Conservation (phyloP, 2,888 invertebrate genomes). For the Zeuzera pyrina region DNA sequence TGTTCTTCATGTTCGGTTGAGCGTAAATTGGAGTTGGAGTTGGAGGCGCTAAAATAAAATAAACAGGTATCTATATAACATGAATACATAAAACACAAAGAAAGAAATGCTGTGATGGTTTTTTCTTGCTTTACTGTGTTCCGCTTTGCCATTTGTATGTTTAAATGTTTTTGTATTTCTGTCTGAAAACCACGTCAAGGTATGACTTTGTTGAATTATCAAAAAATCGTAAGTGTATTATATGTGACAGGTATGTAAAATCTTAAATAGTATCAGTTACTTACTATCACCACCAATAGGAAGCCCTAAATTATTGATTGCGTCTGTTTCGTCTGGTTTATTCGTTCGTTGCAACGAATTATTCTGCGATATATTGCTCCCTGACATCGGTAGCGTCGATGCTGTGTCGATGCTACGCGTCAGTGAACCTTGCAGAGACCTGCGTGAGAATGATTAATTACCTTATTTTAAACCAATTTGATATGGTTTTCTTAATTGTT, state of each 20-base stretch:
- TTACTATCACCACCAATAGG: conserved; percentile 40
- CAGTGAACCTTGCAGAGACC: conserved; percentile 61
- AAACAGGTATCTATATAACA: too few species aligned
- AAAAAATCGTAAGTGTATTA: too few species aligned
- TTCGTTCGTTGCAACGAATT: conserved; percentile 60
- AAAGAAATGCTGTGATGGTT: too few species aligned
- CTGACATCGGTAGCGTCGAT: conserved; percentile 55
- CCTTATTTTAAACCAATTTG: neutral
- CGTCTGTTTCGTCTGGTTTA: conserved; percentile 47
- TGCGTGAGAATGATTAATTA: conserved; percentile 15
- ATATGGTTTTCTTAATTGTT: neutral
- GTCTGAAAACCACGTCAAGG: too few species aligned
- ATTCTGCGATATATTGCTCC: conserved; percentile 53
- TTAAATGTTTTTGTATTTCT: too few species aligned
- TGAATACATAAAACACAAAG: too few species aligned
- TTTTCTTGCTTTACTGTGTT: too few species aligned
- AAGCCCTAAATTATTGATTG: conserved; percentile 58
- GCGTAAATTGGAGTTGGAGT: conserved; percentile 48
- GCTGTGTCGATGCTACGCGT: conserved; percentile 64
- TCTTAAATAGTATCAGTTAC: conserved; percentile 4
- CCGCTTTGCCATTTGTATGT: too few species aligned
- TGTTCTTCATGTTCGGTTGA: conserved; percentile 41
- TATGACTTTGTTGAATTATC: too few species aligned
- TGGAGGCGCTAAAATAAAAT: too few species aligned
- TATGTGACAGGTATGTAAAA: too few species aligned